These are phyloP conservation scores for Gandaritis pyraliata DNA, from an alignment of 2,888 invertebrate species.

Conservation along the genomic window DNA sequence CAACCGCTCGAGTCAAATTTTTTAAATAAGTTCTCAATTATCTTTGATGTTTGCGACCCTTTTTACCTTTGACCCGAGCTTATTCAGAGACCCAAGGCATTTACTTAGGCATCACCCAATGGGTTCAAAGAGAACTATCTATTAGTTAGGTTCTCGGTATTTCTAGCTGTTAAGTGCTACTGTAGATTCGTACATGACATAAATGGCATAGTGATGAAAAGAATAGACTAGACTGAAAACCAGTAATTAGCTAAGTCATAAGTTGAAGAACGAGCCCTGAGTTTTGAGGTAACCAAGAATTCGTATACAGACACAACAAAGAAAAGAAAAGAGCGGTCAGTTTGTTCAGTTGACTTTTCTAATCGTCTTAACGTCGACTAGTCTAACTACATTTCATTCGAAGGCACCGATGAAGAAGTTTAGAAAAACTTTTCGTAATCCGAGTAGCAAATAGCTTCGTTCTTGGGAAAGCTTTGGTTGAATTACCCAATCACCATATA, in stretches of 20 bases:
- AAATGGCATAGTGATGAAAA: not conserved
- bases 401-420: slow-evolving; percentile 30
- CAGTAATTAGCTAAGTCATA: no score
- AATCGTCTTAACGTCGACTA: slow-evolving; percentile 25
- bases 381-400: slow-evolving; percentile 26
- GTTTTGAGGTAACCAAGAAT: not conserved
- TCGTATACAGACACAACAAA: not conserved
- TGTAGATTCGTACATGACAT: not conserved
- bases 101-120: slow-evolving; percentile 50
- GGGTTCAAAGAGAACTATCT: slow-evolving; percentile 74
- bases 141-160: slow-evolving; percentile 58
- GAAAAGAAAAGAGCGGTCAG: slow-evolving; percentile 3
- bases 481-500: slow-evolving; percentile 76
- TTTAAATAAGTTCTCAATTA: slow-evolving; percentile 72
- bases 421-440: slow-evolving; percentile 47
- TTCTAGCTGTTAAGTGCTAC: slow-evolving; percentile 2
- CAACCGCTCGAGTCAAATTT: slow-evolving; percentile 46
- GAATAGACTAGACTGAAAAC: not conserved
- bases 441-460: slow-evolving; percentile 57
- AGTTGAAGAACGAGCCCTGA: not conserved
- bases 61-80: slow-evolving; percentile 72
- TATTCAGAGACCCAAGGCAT: slow-evolving; percentile 60
- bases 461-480: slow-evolving; percentile 59
- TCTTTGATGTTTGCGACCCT: slow-evolving; percentile 73
- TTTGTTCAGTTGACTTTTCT: slow-evolving; percentile 20